Conservation (phyloP, 2,888 invertebrate species). For the Heliconius charithonia region DNA sequence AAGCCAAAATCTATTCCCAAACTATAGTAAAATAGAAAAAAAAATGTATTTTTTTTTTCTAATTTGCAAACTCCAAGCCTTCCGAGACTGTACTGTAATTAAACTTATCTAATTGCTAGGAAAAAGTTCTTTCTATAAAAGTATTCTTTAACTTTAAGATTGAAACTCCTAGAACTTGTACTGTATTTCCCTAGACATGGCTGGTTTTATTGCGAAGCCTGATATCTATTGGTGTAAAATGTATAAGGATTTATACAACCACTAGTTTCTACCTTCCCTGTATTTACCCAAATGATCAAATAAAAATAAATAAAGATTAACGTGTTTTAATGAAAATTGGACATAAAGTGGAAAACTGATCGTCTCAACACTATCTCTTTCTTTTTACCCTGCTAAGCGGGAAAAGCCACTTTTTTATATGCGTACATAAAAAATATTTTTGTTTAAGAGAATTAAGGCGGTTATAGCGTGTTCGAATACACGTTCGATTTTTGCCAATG, state of each 20-base stretch:
- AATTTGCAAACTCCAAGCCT: slow-evolving; percentile 21
- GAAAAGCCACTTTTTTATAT: background rate
- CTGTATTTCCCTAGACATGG: slow-evolving; percentile 30
- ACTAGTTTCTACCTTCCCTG: background rate
- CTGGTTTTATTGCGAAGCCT: background rate
- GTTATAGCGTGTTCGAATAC: background rate
- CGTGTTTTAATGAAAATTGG: background rate
- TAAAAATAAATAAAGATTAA: background rate
- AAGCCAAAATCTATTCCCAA: background rate
- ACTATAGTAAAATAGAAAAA: background rate
- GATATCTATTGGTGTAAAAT: background rate
- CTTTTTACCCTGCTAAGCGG: no score
- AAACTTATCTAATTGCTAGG: slow-evolving; percentile 42
- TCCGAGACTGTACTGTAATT: slow-evolving; percentile 38
- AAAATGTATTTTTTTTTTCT: background rate
- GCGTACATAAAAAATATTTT: background rate
- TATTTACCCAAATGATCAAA: background rate
- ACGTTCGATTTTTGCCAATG: background rate
- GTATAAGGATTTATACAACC: background rate
- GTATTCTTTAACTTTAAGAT: slow-evolving; percentile 40
- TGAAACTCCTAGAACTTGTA: slow-evolving; percentile 20
- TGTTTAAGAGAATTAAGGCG: background rate
- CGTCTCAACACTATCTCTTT: no score
- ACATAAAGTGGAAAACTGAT: no score
- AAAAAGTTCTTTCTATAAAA: slow-evolving; percentile 30